Evolutionary conservation across 2,113 vertebrate species (phyloP), one percentile per base, ranked within the genome.

Genomic region (Tenebrosternarchus preto): DNA sequence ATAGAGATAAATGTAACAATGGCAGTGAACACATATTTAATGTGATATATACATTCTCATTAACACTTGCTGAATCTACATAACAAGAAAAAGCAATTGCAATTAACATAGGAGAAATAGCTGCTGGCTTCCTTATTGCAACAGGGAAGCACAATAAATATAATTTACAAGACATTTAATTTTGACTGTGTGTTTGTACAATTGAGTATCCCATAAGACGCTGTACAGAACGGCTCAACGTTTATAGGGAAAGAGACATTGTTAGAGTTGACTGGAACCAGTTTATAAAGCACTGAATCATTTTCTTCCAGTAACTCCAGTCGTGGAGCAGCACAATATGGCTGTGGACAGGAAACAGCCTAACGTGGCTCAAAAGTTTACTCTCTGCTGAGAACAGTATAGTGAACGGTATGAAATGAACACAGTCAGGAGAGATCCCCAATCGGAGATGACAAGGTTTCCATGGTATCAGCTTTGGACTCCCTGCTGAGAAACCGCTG

Each of bases 141-240:
- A 77, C 71, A 80, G 83, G 72, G 60, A 83, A 86, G n/a, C 88
- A 60, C 79, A 82, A 50, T 86, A 91, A 85, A 90, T 80, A 83
- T 85, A 71, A 91, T 90, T 90, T 87, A 87, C 85, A 86, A 86
- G 80, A 87, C 84, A 85, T 92, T 92, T 87, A 84, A 88, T 91
- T 90, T 89, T 43, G 53, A 57, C 53, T 63, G 68, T 80, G 76
- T 82, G 73, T 87, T 87, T 83, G 69, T 82, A 84, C 88, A 91
- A 89, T 89, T 87, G 74, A 90, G 89, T 89, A 59, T 74, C 67
- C 82, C 78, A 84, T 31, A 56, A 59, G 80, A 63, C 87, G 80
- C 60, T 69, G 61, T 74, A 59, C 80, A 83, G 83, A 75, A 69
- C 66, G 57, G 78, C 50, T 77, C 68, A 27, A 80, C 73, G 85